Base-by-base conservation (phyloP, 2,888 invertebrate genomes). In the Drosophila neonasuta region DNA sequence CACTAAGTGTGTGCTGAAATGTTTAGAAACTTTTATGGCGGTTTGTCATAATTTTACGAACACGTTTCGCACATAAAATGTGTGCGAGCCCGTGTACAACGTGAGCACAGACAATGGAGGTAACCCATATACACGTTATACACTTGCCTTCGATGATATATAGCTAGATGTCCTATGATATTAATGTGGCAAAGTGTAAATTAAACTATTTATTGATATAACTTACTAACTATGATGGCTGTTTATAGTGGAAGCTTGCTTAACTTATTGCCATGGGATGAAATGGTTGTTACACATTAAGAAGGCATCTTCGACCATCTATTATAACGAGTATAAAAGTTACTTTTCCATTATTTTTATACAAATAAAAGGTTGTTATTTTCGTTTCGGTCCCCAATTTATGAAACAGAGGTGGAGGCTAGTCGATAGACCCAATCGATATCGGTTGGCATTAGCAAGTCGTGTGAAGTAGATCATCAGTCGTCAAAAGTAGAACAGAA, bases 1-100 rank as follows among this genome's bases (percentile, higher is more conserved):
- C 66, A 58, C 63, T 64, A 82, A 78, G 78, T 80, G 80, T 70
- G 86, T 80, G 80, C 68, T 63, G 69, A 83, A 86, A 75, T 68
- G 71, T 65, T 75, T 80, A 68, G 64, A 65, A 78, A 76, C 76
- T 83, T 83, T 81, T 76, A 70, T 70, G 61, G 57, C 65, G 60
- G 62, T 71, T 78, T 80, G 69, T 81, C 84, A 81, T 81, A 78
- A 83, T 81, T 81, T 78, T 63, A 68, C 63, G 62, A 69, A 77
- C 85, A 86, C 87, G 87, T 87, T 85, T 77, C 11, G 56, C 48
- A 59, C 80, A 82, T 85, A 77, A 77, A 83, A 82, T 65, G 15
- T 32, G 24, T 15, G 13, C 39, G 39, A 41, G 39, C 13, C 39
- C 24, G 24, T 15, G 39, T 6, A 41, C 39, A 13, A 41, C 8